Evolutionary conservation across 2,113 vertebrate species (phyloP).

Genomic region (Polypterus senegalus): DNA sequence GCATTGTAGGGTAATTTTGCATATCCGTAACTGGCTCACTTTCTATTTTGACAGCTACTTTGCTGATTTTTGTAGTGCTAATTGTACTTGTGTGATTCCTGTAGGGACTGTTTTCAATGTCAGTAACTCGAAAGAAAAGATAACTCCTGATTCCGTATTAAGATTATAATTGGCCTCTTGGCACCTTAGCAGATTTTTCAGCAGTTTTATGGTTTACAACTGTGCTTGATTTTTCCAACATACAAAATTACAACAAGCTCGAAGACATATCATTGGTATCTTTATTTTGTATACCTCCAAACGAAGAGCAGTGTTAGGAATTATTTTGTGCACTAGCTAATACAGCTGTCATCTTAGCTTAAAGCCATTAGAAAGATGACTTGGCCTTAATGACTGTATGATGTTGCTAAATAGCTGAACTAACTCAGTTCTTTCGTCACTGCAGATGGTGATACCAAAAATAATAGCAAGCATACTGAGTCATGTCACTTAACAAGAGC

Average conservation of each 20-base stretch:
- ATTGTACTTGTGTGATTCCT: not conserved
- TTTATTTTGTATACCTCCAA: too few relatives aligned
- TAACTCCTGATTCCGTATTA: not conserved
- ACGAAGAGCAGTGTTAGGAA: too few relatives aligned
- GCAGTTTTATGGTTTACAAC: not conserved
- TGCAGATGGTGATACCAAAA: not conserved
- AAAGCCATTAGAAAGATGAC: too few relatives aligned
- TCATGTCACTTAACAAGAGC: not conserved
- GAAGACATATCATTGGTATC: too few relatives aligned
- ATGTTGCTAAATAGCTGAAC: too few relatives aligned
- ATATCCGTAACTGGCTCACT: not conserved
- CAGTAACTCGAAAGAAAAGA: not conserved
- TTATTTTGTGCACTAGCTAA: too few relatives aligned
- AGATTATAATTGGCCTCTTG: not conserved
- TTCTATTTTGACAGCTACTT: not conserved
- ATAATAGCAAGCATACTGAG: not conserved
- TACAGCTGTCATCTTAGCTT: too few relatives aligned
- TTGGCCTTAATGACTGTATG: too few relatives aligned
- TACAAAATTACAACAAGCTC: too few relatives aligned
- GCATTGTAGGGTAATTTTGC: not conserved
- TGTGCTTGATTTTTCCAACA: not conserved
- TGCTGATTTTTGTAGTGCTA: not conserved
- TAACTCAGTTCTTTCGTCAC: too few relatives aligned
- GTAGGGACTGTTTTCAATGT: not conserved
- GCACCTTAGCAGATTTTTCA: not conserved